Conservation (phyloP, 2,113 vertebrate genomes). For the Corythoichthys intestinalis region DNA sequence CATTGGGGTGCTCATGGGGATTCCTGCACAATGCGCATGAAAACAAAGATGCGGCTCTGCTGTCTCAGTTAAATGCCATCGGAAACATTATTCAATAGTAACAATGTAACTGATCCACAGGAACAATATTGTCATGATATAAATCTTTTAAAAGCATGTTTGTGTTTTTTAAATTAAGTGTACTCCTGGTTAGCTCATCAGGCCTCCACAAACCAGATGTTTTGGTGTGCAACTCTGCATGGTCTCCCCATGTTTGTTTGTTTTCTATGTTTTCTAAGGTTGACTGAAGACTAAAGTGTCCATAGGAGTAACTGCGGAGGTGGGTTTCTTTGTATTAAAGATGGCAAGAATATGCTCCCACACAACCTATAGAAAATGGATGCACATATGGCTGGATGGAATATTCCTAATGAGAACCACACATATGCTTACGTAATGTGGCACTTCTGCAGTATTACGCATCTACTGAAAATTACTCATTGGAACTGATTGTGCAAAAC, state of each 20-base stretch:
- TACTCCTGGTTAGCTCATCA: not conserved
- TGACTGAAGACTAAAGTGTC: not conserved
- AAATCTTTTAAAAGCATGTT: too few relatives aligned
- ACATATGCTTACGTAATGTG: too few relatives aligned
- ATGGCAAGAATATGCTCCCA: too few relatives aligned
- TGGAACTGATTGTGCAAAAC: not conserved
- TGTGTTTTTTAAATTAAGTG: too few relatives aligned
- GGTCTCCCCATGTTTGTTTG: not conserved
- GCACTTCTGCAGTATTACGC: too few relatives aligned
- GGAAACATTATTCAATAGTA: slow-evolving; percentile 12
- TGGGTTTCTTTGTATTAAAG: too few relatives aligned
- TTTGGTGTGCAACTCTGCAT: too few relatives aligned
- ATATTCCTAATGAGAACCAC: too few relatives aligned
- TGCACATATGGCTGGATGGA: too few relatives aligned
- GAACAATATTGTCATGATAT: not conserved
- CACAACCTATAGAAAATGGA: too few relatives aligned
- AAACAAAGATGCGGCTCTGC: slow-evolving; percentile 45
- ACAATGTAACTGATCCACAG: slow-evolving; percentile 7
- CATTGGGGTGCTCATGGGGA: slow-evolving; percentile 37
- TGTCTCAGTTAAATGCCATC: slow-evolving; percentile 27
- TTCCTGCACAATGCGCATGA: slow-evolving; percentile 26
- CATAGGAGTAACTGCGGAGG: not conserved
- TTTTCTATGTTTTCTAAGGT: not conserved
- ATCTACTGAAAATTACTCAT: not conserved
- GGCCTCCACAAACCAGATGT: not conserved